A percentile compares a stretch with the other conserved stretches of the same genome.
phyloP scores from a whole-genome alignment of 2,888 invertebrate genomes.

The Agrilus cyanescens region DNA sequence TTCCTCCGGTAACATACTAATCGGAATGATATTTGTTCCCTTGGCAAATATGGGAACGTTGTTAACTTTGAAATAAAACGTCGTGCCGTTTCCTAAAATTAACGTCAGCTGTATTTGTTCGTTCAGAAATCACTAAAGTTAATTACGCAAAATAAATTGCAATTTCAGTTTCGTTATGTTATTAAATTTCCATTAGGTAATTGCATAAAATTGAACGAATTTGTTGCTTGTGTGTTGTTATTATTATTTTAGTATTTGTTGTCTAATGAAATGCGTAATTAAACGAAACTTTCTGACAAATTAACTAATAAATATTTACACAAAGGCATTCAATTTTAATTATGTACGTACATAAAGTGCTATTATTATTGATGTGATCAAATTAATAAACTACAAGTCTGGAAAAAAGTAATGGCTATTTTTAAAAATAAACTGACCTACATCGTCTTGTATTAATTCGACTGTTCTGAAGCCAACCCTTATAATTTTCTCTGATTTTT shows the following conservation, averaged over 20 bases:
- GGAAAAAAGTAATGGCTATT: no score
- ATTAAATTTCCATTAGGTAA: constrained; percentile 3
- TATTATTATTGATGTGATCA: no score
- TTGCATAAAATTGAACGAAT: background rate
- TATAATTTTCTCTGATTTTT: constrained; percentile 39
- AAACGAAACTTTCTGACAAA: no score
- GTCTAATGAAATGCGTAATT: no score
- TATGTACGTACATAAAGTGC: no score
- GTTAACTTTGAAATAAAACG: constrained; percentile 79
- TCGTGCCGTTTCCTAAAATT: constrained; percentile 42
- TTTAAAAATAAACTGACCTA: constrained; percentile 29
- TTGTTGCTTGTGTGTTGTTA: constrained; percentile 22
- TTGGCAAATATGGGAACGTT: constrained; percentile 80
- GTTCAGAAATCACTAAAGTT: no score
- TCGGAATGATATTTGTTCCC: constrained; percentile 90
- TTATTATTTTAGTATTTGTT: constrained; percentile 19
- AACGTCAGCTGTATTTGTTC: background rate
- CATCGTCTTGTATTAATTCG: constrained; percentile 63
- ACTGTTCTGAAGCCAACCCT: constrained; percentile 78
- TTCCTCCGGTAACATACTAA: constrained; percentile 69
- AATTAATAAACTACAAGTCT: no score
- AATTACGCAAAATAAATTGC: no score
- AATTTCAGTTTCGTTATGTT: background rate
- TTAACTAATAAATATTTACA: no score
- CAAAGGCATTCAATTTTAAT: no score